Conservation (phyloP, 2,797 vertebrate genomes). For the Eremophila alpestris region DNA sequence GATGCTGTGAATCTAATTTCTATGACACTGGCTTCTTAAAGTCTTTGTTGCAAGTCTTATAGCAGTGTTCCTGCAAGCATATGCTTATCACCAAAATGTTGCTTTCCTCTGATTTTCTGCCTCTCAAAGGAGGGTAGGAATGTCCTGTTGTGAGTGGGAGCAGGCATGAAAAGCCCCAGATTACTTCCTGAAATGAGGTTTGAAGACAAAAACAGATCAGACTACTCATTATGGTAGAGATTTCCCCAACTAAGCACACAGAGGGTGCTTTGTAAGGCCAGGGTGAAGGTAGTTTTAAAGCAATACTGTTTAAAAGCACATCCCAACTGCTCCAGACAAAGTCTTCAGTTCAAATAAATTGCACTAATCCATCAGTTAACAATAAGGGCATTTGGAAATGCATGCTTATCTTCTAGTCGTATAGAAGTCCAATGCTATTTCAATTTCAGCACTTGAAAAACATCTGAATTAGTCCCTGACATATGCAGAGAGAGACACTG, state of each 20-base stretch:
- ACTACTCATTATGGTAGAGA: neutral
- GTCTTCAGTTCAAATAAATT: neutral
- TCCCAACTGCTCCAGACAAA: neutral
- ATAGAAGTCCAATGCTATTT: neutral
- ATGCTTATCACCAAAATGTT: neutral
- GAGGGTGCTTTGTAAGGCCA: neutral
- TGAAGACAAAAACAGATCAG: neutral
- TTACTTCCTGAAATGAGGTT: constrained; percentile 26
- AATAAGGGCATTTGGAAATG: neutral
- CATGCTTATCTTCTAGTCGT: neutral
- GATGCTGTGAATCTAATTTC: neutral
- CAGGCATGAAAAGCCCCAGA: neutral
- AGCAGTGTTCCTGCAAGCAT: neutral
- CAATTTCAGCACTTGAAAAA: neutral
- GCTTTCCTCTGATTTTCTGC: constrained; percentile 25
- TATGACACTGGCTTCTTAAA: neutral
- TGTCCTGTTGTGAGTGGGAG: neutral
- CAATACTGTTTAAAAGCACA: neutral
- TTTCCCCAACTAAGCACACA: neutral
- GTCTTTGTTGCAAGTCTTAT: neutral
- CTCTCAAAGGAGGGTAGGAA: constrained; percentile 6
- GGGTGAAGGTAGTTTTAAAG: neutral
- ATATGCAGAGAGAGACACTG: neutral
- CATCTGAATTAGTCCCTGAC: neutral
- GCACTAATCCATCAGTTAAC: neutral